Evolutionary conservation across 2,113 vertebrate genomes (phyloP).

Genomic region (Arizona elegans): DNA sequence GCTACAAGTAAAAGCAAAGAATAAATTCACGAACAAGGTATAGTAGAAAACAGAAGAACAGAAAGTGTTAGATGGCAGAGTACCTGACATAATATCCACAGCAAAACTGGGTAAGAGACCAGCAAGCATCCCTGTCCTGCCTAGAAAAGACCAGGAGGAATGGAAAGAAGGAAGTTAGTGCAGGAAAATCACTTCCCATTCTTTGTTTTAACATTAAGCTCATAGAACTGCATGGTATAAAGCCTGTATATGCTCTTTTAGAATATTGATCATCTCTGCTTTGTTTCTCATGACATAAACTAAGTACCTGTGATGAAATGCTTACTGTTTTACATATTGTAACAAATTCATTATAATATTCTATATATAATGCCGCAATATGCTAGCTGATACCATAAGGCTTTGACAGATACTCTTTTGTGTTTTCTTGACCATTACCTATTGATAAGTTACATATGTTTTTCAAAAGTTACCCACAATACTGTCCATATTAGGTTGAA

Average conservation of each 20-base stretch:
- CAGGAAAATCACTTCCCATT: conserved; percentile 59
- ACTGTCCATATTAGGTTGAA: neutral
- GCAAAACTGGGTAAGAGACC: conserved; percentile 99
- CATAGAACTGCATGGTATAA: neutral
- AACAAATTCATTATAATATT: neutral
- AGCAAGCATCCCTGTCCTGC: conserved; percentile 94
- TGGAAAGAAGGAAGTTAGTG: conserved; percentile 74
- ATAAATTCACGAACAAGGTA: conserved; percentile 31
- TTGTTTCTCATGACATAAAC: neutral
- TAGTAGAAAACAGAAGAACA: neutral
- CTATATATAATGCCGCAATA: neutral
- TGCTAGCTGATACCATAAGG: neutral
- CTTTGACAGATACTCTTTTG: neutral
- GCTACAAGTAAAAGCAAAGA: neutral
- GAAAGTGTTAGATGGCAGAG: conserved; percentile 67
- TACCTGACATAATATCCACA: conserved; percentile 99
- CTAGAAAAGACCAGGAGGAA: conserved; percentile 83
- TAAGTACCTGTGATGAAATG: neutral
- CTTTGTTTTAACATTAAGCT: conserved; percentile 22
- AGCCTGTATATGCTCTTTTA: conserved; percentile 14
- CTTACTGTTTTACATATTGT: neutral
- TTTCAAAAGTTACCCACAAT: neutral
- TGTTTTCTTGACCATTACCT: neutral
- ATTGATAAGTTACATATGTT: neutral
- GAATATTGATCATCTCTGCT: conserved; percentile 3